phyloP scores from a whole-genome alignment of 2,888 invertebrate species.

The Lasius fuliginosus region DNA sequence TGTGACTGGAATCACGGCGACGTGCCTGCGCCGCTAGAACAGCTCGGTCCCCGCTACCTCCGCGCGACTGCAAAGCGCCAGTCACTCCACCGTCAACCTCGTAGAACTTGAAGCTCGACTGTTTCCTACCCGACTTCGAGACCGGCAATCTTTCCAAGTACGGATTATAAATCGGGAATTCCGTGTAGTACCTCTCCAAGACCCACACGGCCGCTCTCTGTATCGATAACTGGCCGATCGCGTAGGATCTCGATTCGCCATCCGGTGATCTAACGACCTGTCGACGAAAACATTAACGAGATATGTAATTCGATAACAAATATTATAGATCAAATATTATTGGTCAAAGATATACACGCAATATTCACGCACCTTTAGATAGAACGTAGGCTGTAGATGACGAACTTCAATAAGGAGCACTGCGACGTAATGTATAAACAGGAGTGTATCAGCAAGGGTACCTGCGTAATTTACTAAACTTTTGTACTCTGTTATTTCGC shows the following conservation, averaged over 20 bases:
- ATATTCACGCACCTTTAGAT: slow-evolving; percentile 89
- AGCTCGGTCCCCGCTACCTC: slow-evolving; percentile 81
- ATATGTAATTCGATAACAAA: slow-evolving; percentile 16
- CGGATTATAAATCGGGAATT: slow-evolving; percentile 98
- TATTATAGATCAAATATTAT: not conserved
- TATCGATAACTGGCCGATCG: slow-evolving; percentile 96
- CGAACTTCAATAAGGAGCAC: slow-evolving; percentile 97
- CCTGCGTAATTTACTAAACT: slow-evolving; percentile 97
- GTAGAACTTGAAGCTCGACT: slow-evolving; percentile 97
- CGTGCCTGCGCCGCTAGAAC: slow-evolving; percentile 91
- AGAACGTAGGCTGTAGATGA: slow-evolving; percentile 96
- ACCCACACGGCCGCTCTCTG: slow-evolving; percentile 98
- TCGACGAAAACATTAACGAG: not conserved
- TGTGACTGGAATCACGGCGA: slow-evolving; percentile 96
- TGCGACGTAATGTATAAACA: slow-evolving; percentile 98
- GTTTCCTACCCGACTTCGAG: slow-evolving; percentile 93
- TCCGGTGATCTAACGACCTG: slow-evolving; percentile 97
- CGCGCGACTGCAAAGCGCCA: slow-evolving; percentile 90
- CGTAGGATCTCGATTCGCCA: slow-evolving; percentile 95
- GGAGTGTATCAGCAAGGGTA: slow-evolving; percentile 96
- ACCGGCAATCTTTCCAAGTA: slow-evolving; percentile 97
- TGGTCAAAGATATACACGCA: not conserved
- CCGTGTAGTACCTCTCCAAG: slow-evolving; percentile 97
- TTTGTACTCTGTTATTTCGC: slow-evolving; percentile 94
- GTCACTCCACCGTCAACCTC: slow-evolving; percentile 95